Evolutionary conservation across 2,888 invertebrate species (phyloP), one percentile per base, ranked within the genome.

Genomic region (Diadegma fenestrale): DNA sequence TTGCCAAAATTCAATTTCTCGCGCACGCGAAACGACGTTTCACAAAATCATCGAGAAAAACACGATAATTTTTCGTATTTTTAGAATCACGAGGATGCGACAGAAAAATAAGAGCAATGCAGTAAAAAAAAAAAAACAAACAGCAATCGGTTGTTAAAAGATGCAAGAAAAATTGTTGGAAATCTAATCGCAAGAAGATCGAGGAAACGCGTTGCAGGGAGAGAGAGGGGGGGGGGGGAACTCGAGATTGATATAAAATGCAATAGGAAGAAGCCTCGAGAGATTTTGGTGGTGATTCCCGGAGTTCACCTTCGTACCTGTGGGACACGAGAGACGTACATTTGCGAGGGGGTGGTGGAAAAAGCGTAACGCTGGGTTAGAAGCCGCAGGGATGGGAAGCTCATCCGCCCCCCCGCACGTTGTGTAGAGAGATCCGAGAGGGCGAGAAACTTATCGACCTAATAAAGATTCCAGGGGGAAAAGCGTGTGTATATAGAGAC

Each of bases 381-480:
- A 82, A 78, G 77, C 84, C 85, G 82, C 71, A 54, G 77, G 84
- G 84, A 71, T 82, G 63, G 66, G 73, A 19, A 2, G 51, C 19
- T 61, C 45, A 10, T 10, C 63, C 51, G 2, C 22, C 10, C 10
- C 58, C n/a, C 45, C 4, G 12, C 12, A 4, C 4, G 14, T 45
- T 61, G 37, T 51, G 68, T 51, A 48, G 79, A 71, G 37, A 64
- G 30, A 79, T 66, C 51, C 64, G 73, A 54, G 37, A 45, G 72
- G 48, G 75, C 66, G 69, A 72, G 68, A 85, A 86, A 86, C 86
- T 86, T 86, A 86, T 87, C 72, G 83, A 80, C 78, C 87, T 83
- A 87, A 88, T 87, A 87, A 87, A 87, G 88, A 80, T 85, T 80
- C 85, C 83, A 78, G n/a, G 37, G 87, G 77, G 86, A 86, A 84